Percentiles rank a stretch among this genome's conserved stretches.
These are phyloP conservation scores for Amphipoea lucens DNA, from an alignment of 2,888 invertebrate genomes.

Conservation along the genomic window DNA sequence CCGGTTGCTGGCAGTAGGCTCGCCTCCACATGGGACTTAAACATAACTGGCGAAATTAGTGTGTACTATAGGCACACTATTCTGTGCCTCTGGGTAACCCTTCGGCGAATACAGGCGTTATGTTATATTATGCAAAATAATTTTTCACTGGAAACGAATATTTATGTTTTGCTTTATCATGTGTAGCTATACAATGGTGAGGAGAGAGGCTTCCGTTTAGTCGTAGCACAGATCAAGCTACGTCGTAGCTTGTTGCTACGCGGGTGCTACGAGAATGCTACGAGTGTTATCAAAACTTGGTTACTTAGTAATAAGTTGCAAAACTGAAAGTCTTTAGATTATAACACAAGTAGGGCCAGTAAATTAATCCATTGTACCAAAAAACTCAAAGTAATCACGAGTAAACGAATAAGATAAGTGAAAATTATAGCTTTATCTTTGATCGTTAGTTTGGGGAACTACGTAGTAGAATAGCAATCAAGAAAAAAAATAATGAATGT, in stretches of 20 bases:
- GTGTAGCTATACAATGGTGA: not conserved
- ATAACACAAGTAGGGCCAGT: not conserved
- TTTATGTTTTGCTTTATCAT: not conserved
- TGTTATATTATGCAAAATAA: not conserved
- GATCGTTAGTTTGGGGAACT: not conserved
- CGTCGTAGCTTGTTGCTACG: conserved; percentile 37
- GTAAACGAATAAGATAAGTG: no score
- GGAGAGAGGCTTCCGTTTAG: not conserved
- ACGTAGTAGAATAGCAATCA: not conserved
- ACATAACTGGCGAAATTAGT: not conserved
- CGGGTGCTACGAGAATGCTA: conserved; percentile 2
- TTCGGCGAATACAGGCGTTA: no score
- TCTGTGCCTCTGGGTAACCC: no score
- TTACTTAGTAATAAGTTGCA: not conserved
- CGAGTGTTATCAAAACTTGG: not conserved
- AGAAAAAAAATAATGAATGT: not conserved
- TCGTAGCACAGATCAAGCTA: conserved; percentile 6
- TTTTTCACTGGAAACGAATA: not conserved
- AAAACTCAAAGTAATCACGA: not conserved
- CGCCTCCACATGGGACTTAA: not conserved
- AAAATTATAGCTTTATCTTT: not conserved
- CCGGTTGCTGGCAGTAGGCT: not conserved
- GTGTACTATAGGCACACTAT: not conserved
- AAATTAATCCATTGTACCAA: not conserved
- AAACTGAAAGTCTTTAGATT: not conserved